These are phyloP conservation scores for Cassiopea xamachana DNA, from an alignment of 30 jellyfish, hydroid and myxozoan genomes.

Conservation along the genomic window DNA sequence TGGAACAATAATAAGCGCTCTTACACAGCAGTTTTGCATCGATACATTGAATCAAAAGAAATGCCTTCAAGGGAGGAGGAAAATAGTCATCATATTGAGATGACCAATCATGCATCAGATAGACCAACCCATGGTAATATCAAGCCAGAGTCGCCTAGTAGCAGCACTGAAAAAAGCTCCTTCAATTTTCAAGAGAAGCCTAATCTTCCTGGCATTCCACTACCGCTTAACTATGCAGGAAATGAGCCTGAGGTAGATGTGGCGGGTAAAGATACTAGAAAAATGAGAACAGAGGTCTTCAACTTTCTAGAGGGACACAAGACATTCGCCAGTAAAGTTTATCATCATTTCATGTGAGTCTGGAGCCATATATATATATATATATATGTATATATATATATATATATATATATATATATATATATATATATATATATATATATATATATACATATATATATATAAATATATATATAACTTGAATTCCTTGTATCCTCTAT, in stretches of 20 bases:
- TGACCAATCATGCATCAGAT: conserved; percentile 3
- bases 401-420: too few species aligned
- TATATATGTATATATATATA: too few species aligned
- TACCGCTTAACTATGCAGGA: conserved; percentile 39
- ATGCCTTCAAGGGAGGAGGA: conserved; percentile 61
- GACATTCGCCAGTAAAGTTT: conserved; percentile 40
- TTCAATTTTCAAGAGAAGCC: conserved; percentile 37
- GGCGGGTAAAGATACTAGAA: background rate
- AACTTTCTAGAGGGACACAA: conserved; percentile 67
- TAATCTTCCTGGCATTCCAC: conserved; percentile 51
- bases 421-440: too few species aligned
- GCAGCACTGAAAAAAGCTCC: conserved; percentile 18
- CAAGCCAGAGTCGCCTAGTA: background rate
- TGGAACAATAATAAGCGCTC: conserved; percentile 26
- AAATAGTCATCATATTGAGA: conserved; percentile 13
- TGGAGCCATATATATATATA: too few species aligned
- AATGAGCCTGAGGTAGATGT: background rate
- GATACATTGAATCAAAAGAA: conserved; percentile 34
- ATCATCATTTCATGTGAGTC: conserved; percentile 70
- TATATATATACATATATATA: too few species aligned
- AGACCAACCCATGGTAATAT: background rate
- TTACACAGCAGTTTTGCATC: conserved; percentile 38
- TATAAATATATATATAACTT: background rate
- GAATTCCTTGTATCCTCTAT: too few species aligned
- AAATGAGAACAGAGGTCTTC: conserved; percentile 5